Evolutionary conservation across 2,888 invertebrate genomes (phyloP), one percentile per base, ranked within the genome.

Genomic region (Mesopsocus fuscifrons): DNA sequence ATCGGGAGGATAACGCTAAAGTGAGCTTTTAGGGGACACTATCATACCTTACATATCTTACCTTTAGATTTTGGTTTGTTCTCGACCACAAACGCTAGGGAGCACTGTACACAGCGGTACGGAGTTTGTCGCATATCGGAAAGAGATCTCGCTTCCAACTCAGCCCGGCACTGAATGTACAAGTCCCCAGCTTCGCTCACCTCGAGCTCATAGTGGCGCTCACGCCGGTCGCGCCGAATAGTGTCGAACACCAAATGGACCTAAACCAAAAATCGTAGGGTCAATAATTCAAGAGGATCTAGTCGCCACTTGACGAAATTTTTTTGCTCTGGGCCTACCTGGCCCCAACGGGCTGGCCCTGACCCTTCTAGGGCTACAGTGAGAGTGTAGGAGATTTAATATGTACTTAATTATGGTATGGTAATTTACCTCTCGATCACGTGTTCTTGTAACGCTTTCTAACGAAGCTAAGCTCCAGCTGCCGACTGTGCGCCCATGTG

Each of bases 171-270:
- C 8, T 3, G 17, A 5, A 11, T 32, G 33, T 42, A 34, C 34
- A 32, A 17, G 5, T 9, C 33, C 17, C n/a, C 32, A 4, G 18
- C 32, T 6, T 32, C 30, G 5, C 13, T 16, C 15, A 9, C 9
- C 9, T 13, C 32, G 9, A 32, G 17, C 30, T 17, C 9, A 31
- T 76, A 77, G 33, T 65, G 59, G 38, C 75, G 61, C 51, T 66
- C 66, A 50, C 68, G 64, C 46, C 69, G 65, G 53, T 71, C 68
- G 48, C 63, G 63, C 49, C 69, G 64, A 13, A 70, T 57, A 1
- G 75, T 74, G 55, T 75, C 74, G 53, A 76, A 77, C 49, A 64
- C 66, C 26, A 72, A 61, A 38, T 68, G 66, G 26, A 76, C n/a
- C n/a, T n/a, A n/a, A n/a, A n/a, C 56, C n/a, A n/a, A n/a, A n/a